phyloP scores from a whole-genome alignment of 2,797 vertebrate genomes.

The Nannoperca obscura region DNA sequence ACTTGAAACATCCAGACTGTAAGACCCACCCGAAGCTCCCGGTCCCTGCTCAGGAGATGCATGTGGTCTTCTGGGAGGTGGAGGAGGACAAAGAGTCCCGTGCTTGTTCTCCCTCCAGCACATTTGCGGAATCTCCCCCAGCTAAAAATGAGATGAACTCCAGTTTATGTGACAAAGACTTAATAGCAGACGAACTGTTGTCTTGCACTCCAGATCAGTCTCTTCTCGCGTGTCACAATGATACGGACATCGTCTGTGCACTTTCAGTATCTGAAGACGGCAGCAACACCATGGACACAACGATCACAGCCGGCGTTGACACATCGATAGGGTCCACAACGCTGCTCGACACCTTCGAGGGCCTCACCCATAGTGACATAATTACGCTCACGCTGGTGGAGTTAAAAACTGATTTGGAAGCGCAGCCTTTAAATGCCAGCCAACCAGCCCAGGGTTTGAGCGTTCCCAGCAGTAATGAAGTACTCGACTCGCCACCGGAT shows the following conservation, averaged over 20 bases:
- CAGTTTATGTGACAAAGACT: neutral
- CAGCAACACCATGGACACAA: constrained; percentile 1
- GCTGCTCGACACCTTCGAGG: constrained; percentile 80
- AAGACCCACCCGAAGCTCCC: constrained; percentile 77
- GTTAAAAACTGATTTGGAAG: constrained; percentile 62
- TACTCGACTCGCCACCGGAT: constrained; percentile 13
- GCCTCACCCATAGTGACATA: constrained; percentile 78
- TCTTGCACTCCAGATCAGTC: constrained; percentile 33
- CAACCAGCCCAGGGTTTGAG: neutral
- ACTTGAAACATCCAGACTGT: constrained; percentile 87
- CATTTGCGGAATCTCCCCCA: constrained; percentile 1
- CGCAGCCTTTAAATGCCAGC: constrained; percentile 18
- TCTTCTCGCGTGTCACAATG: constrained; percentile 38
- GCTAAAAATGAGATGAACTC: neutral
- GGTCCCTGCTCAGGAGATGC: constrained; percentile 88
- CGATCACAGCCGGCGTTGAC: constrained; percentile 16
- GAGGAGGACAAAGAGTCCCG: constrained; percentile 14
- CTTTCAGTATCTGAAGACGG: constrained; percentile 44
- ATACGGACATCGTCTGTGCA: constrained; percentile 54
- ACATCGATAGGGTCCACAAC: constrained; percentile 73
- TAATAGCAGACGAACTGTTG: neutral
- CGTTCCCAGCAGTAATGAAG: neutral
- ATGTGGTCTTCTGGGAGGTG: constrained; percentile 92
- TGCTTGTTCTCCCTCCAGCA: constrained; percentile 56
- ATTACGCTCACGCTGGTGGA: constrained; percentile 87